Percentiles rank a stretch among this genome's conserved stretches.
phyloP scores from a whole-genome alignment of 1,140 invertebrate species.

The Rhyzopertha dominica region DNA sequence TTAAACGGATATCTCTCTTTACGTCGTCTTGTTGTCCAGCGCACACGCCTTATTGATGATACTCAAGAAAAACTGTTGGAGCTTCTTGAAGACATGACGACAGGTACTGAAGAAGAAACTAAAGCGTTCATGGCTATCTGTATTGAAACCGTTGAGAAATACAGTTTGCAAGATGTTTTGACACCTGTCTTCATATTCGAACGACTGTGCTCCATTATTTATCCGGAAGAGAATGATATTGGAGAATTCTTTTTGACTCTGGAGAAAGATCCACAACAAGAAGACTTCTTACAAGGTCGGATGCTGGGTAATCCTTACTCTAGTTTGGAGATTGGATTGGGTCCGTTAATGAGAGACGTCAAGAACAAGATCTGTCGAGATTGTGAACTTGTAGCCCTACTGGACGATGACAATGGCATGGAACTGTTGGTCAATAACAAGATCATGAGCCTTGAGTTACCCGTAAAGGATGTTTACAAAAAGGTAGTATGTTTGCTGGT shows the following conservation, averaged over 20 bases:
- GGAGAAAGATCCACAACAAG: conserved; percentile 97
- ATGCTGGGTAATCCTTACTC: conserved; percentile 98
- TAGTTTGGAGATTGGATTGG: conserved; percentile 86
- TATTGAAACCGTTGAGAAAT: conserved; percentile 92
- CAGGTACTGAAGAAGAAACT: conserved; percentile 91
- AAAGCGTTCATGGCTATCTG: conserved; percentile 97
- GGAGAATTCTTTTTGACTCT: conserved; percentile 94
- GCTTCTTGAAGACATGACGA: conserved; percentile 94
- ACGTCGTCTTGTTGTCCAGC: conserved; percentile 85
- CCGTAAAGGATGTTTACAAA: conserved; percentile 89
- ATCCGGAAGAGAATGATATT: conserved; percentile 95
- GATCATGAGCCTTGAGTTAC: conserved; percentile 94
- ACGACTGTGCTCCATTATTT: conserved; percentile 93
- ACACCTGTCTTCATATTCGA: conserved; percentile 98
- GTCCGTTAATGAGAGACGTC: conserved; percentile 95
- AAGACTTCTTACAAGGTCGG: conserved; percentile 92
- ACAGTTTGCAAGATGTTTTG: conserved; percentile 84
- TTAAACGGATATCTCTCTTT: conserved; percentile 92
- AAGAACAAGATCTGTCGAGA: conserved; percentile 98
- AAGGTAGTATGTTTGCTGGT: conserved; percentile 58
- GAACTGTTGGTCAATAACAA: conserved; percentile 98
- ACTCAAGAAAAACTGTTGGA: conserved; percentile 94
- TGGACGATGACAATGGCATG: conserved; percentile 99
- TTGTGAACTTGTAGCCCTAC: conserved; percentile 91
- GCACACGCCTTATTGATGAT: conserved; percentile 92